A percentile compares a stretch with the other conserved stretches of the same genome.
phyloP scores from a whole-genome alignment of 2,797 vertebrate species.

The Protosalanx chinensis region DNA sequence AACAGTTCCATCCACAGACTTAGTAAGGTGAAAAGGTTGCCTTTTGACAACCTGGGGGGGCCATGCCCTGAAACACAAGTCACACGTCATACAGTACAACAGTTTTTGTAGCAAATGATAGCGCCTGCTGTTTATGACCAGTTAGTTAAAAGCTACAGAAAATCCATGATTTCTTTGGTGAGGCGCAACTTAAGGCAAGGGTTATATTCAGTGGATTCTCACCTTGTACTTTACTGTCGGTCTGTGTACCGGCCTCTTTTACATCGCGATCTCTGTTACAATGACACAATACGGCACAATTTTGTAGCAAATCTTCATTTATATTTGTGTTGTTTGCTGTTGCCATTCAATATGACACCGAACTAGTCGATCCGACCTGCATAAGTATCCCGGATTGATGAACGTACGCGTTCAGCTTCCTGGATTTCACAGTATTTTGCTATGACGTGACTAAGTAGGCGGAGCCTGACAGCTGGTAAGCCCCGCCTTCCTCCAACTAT shows the following conservation, averaged over 20 bases:
- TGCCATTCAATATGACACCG: conserved; percentile 61
- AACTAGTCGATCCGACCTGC: background rate
- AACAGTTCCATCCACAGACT: conserved; percentile 97
- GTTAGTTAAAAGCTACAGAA: background rate
- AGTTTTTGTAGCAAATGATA: background rate
- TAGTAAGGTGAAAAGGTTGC: conserved; percentile 89
- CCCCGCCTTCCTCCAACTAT: background rate
- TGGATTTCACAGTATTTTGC: background rate
- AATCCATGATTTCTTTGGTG: background rate
- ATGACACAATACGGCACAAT: conserved; percentile 22
- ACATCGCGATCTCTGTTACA: conserved; percentile 19
- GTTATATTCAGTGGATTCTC: conserved; percentile 24
- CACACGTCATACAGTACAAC: background rate
- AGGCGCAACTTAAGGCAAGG: background rate
- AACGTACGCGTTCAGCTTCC: no score
- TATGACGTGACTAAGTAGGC: conserved; percentile 26
- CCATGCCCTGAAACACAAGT: conserved; percentile 71
- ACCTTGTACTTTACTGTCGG: conserved; percentile 68
- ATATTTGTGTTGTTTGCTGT: conserved; percentile 9
- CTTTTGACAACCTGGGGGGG: conserved; percentile 88
- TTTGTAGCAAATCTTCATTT: conserved; percentile 2
- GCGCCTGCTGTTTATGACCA: background rate
- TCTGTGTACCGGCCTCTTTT: conserved; percentile 62
- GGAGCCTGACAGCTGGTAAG: conserved; percentile 1
- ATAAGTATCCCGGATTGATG: background rate